Evolutionary conservation across 2,888 invertebrate genomes (phyloP).

Genomic region (Euspilapteryx auroguttella): DNA sequence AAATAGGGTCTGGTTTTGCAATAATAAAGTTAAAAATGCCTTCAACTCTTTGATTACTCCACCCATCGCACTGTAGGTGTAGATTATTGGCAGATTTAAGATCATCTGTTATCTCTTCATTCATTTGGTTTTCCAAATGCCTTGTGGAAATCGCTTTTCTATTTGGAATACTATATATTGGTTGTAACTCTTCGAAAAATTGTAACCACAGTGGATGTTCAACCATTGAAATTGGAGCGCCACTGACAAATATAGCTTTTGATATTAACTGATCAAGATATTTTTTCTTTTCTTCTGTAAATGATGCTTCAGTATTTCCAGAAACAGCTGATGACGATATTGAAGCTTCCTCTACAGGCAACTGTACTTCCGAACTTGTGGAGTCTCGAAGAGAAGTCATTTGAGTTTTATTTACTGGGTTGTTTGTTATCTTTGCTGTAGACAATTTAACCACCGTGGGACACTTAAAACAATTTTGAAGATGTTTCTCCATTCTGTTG

Average conservation of each 20-base stretch:
- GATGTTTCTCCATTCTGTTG: no score
- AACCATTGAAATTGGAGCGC: not conserved
- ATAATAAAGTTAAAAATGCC: not conserved
- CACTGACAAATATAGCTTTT: not conserved
- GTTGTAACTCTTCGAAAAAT: not conserved
- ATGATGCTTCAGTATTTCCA: no score
- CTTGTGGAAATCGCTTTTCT: not conserved
- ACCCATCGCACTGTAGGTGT: not conserved
- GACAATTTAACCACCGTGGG: no score
- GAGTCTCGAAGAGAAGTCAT: no score
- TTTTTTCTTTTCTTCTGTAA: not conserved
- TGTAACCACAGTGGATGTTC: not conserved
- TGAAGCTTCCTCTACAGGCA: no score
- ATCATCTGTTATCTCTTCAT: not conserved
- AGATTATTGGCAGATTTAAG: not conserved
- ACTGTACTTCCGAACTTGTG: no score
- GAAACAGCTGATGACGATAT: no score
- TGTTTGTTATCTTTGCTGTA: no score
- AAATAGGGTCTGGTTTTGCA: conserved; percentile 4
- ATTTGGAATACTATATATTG: not conserved
- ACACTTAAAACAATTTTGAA: no score
- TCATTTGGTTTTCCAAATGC: not conserved
- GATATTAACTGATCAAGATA: not conserved
- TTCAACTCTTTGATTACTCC: not conserved
- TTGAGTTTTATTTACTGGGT: no score